Base-by-base conservation (phyloP, 2,888 invertebrate genomes). In the Uloborus plumipes region DNA sequence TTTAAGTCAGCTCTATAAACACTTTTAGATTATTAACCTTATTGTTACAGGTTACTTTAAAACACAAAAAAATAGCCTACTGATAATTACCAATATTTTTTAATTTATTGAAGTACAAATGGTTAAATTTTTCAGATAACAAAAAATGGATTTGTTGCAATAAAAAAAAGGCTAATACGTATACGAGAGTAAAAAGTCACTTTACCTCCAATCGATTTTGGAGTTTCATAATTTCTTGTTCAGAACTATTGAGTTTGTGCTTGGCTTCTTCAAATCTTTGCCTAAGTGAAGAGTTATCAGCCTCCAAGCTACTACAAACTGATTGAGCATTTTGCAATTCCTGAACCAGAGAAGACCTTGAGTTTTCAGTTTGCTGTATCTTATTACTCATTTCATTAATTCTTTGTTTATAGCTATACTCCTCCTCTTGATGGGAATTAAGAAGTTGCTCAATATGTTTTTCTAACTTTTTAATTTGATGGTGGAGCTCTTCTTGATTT, bases 391-490 rank as follows among this genome's bases (percentile, higher is more conserved):
- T 91, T 86, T 90, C 89, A 31, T 89, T 89, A 39, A 91, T 85
- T 74, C 88, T 87, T 84, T 88, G 86, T 59, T 86, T 75, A 75
- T 86, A 85, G 47, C 84, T 79, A 39, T 83, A 84, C 47, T 86
- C 86, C 22, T 86, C 85, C 50, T 86, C 84, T 51, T 86, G 84
- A 39, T 71, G 84, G 62, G 75, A 76, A 50, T 49, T 85, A 13
- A 73, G 62, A 64, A 81, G 69, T 70, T 84, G 69, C 74, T 80
- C 85, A 84, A 93, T 91, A 86, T 92, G 92, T 87, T 92, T 89
- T 86, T 93, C 93, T 89, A 93, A 89, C 87, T 93, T 93, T 78
- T 92, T 92, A 18, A 92, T 90, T 86, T 93, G 92, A 7, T 66
- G 65, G 26, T 62, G 91, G 66, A 92, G 89, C 85, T 92, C 92